Evolutionary conservation across 2,888 invertebrate species (phyloP).

Genomic region (Pomacea canaliculata): DNA sequence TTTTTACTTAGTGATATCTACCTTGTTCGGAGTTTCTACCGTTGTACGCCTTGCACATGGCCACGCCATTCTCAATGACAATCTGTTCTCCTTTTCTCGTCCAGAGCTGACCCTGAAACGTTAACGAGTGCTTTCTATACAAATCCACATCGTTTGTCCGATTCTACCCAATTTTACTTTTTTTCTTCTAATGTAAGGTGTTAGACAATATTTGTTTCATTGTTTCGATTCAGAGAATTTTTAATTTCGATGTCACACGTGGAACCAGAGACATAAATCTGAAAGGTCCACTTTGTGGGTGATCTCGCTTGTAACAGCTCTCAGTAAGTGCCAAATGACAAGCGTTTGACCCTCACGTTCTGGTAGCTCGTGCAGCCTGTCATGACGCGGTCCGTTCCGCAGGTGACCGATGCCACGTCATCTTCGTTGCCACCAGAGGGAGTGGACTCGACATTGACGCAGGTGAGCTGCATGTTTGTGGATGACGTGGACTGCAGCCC

Average conservation of each 20-base stretch:
- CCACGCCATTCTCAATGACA: conserved; percentile 6
- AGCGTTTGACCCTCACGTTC: conserved; percentile 14
- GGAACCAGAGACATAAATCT: no score
- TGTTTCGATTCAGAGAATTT: no score
- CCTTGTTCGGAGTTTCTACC: conserved; percentile 5
- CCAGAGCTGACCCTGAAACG: conserved; percentile 20
- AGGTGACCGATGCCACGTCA: conserved; percentile 24
- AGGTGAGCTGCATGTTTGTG: conserved; percentile 10
- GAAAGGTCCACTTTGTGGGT: no score
- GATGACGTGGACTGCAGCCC: conserved; percentile 11
- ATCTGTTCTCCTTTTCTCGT: conserved; percentile 23
- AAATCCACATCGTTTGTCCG: no score
- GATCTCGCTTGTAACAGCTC: no score
- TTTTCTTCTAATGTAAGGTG: no score
- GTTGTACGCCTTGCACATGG: conserved; percentile 18
- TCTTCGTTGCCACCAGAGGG: conserved; percentile 29
- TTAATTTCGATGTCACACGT: no score
- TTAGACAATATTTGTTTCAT: no score
- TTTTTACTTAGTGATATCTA: neutral
- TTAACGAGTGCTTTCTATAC: no score
- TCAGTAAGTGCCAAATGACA: no score
- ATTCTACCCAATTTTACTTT: no score
- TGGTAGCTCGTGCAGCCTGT: conserved; percentile 31
- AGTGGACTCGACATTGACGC: conserved; percentile 25
- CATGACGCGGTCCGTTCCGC: conserved; percentile 29